Base-by-base conservation (phyloP, 2,888 invertebrate species). In the Parnassius glacialis region DNA sequence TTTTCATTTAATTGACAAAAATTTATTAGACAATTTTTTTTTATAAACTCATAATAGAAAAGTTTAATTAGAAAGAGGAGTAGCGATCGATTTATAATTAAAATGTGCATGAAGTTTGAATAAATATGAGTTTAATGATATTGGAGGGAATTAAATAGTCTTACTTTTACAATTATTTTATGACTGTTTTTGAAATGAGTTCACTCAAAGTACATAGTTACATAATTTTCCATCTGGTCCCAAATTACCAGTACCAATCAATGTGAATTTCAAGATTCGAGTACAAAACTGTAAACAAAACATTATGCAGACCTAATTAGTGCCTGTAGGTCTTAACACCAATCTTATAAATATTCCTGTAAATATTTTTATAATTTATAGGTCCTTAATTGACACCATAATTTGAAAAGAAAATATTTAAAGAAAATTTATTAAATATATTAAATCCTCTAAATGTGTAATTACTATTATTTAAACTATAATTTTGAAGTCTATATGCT, bases 121-220 rank as follows among this genome's bases (percentile, higher is more conserved):
- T 34, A 5, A 34, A 41, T 42, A 57, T 47, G 69, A 71, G 70
- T 82, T 74, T 86, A 84, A 76, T 79, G 69, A 74, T 84, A 89
- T 82, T 89, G 88, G 88, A 88, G 87, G 88, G 87, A 84, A 81
- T 87, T 76, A 80, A 75, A 80, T 83, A 87, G 83, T 87, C 85
- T 85, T 84, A 83, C 73, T 70, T 83, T 82, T 75, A 75, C 78
- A 78, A 76, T 76, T 70, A 62, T 70, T 65, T 67, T 55, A 61
- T 61, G 41, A 54, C 57, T 42, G 57, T 58, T 59, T 16, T n/a
- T 42, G n/a, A 51, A 60, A 34, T 51, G n/a, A 43, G 47, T 59
- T 44, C n/a, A 42, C 10, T 2, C 12, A 50, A 25, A 16, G 70
- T 64, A 34, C 34, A 34, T 77, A 82, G 72, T 73, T 78, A 80